Evolutionary conservation across 2,888 invertebrate species (phyloP).

Genomic region (Watsonalla binaria): DNA sequence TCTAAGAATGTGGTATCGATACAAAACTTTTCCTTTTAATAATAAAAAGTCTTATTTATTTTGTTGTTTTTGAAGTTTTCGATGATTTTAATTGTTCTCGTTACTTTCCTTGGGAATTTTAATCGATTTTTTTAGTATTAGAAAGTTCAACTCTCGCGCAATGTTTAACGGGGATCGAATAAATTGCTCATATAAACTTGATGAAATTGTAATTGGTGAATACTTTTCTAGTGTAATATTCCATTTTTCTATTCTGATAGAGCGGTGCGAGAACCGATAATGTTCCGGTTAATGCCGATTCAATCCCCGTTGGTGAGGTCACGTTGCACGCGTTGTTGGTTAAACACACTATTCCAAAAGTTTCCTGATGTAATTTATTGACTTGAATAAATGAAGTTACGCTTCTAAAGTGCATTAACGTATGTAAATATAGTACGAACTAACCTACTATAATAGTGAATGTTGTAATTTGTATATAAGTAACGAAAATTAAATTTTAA

Average conservation of each 20-base stretch:
- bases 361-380: constrained; percentile 73
- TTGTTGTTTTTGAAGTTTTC: constrained; percentile 77
- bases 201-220: constrained; percentile 19
- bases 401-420: constrained; percentile 77
- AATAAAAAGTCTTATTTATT: constrained; percentile 68
- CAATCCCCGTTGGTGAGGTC: constrained; percentile 38
- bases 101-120: constrained; percentile 75
- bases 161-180: constrained; percentile 44
- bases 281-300: constrained; percentile 21
- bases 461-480: constrained; percentile 80
- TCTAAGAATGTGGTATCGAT: constrained; percentile 37
- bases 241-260: constrained; percentile 60
- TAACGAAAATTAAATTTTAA: constrained; percentile 79
- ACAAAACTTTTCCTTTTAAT: constrained; percentile 40
- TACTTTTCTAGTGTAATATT: constrained; percentile 66
- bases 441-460: constrained; percentile 77
- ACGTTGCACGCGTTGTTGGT: constrained; percentile 55
- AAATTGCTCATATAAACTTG: constrained; percentile 16
- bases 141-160: constrained; percentile 52
- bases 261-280: constrained; percentile 6
- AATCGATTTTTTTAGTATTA: constrained; percentile 62
- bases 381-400: constrained; percentile 69
- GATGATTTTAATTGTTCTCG: constrained; percentile 76
- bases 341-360: constrained; percentile 62
- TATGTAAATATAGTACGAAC: constrained; percentile 77